Conservation (phyloP, 1,140 invertebrate species). For the Lerema accius region DNA sequence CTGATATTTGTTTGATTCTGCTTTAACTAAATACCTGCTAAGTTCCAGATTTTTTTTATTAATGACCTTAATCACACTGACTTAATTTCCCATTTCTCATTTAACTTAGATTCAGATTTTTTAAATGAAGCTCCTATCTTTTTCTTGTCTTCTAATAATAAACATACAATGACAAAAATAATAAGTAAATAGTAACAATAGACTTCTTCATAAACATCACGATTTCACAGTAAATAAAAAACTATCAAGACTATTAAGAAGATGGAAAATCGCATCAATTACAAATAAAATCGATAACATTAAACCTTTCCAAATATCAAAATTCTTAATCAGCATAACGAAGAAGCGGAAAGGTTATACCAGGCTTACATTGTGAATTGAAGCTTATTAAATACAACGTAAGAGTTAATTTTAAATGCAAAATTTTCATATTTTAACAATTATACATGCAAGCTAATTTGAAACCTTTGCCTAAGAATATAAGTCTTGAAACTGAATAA, state of each 20-base stretch:
- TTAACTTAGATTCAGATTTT: too few species aligned
- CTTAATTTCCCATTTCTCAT: too few species aligned
- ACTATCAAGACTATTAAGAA: constrained; percentile 1
- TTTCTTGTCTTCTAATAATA: too few species aligned
- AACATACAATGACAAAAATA: too few species aligned
- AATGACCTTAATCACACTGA: too few species aligned
- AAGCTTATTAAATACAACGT: constrained; percentile 15
- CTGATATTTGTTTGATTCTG: too few species aligned
- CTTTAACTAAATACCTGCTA: too few species aligned
- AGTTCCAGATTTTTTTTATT: too few species aligned
- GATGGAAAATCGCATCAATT: constrained; percentile 30
- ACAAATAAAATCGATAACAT: constrained; percentile 30
- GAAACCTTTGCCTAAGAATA: not conserved
- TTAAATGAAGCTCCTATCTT: too few species aligned
- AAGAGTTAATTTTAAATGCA: constrained; percentile 19
- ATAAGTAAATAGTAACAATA: too few species aligned
- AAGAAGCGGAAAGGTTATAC: constrained; percentile 19
- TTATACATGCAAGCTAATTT: not conserved
- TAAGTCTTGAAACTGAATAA: constrained; percentile 8
- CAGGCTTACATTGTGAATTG: constrained; percentile 13
- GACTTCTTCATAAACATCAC: too few species aligned
- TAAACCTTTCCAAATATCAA: constrained; percentile 28
- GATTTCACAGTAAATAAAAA: too few species aligned
- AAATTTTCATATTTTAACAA: constrained; percentile 11
- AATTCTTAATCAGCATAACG: constrained; percentile 25